phyloP scores from a whole-genome alignment of 2,113 vertebrate genomes.

The Poicephalus meyeri region DNA sequence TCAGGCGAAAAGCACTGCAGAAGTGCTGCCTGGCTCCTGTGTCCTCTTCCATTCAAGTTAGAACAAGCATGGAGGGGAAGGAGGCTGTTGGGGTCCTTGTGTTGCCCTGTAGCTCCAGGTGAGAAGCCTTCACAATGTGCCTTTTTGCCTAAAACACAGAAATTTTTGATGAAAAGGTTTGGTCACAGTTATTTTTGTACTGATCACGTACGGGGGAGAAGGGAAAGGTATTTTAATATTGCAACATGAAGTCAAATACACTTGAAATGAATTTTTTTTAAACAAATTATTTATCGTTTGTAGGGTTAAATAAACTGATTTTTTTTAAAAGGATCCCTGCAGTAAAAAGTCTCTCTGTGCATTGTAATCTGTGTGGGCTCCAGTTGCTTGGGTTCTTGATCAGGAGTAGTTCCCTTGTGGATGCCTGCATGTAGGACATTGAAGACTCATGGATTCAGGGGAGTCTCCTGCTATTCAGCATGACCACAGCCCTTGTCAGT shows the following conservation, averaged over 20 bases:
- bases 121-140: conserved; percentile 54
- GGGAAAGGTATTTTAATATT: conserved; percentile 56
- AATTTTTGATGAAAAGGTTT: not conserved
- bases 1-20: not conserved
- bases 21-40: not conserved
- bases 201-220: not conserved
- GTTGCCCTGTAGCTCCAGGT: not conserved
- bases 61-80: not conserved
- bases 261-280: conserved; percentile 70
- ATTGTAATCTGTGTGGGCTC: not conserved
- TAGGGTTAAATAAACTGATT: conserved; percentile 79
- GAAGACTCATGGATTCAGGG: accelerated
- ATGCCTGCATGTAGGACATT: not conserved
- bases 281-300: conserved; percentile 82
- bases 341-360: not conserved
- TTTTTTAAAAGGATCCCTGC: conserved; percentile 34
- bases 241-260: conserved; percentile 69
- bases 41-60: not conserved
- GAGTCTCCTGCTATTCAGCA: too few species aligned
- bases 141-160: conserved; percentile 55
- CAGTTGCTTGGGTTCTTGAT: not conserved
- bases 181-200: conserved; percentile 63
- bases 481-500: accelerated
- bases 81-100: not conserved
- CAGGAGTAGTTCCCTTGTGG: not conserved